Evolutionary conservation across 2,797 vertebrate genomes (phyloP), one percentile per base, ranked within the genome.

Genomic region (Trichosurus vulpecula): DNA sequence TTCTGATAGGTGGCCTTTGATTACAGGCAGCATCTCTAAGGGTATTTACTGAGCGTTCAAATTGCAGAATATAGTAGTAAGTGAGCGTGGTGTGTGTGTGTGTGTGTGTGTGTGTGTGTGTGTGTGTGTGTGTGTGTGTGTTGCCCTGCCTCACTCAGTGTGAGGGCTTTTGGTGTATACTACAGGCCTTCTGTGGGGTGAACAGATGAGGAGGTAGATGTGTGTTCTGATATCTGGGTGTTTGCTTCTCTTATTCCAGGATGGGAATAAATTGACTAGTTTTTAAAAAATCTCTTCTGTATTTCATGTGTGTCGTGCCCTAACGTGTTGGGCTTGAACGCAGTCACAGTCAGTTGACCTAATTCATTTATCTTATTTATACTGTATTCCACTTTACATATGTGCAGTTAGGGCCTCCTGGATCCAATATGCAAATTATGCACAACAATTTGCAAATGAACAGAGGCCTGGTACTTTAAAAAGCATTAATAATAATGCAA

Each of bases 291-390:
- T 93, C 95, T 81, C 94, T 58, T 94, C 96, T 55, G 31, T 54
- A 95, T 94, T 92, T 93, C 74, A 30, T 31, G 96, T 92, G 54
- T 52, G 3, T 74, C 0, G 54, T 74, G 94, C 95, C 93, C 54
- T 4, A 87, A 29, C 93, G 92, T 91, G 94, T 97, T 35, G 14
- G 90, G 95, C 8, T 3, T 51, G 56, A 95, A 93, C 93, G 89
- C 92, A 55, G 94, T 93, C 90, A 94, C 89, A 95, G 41, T 96
- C 97, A 97, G 96, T 96, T 97, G 96, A 97, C 95, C 95, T 97
- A 94, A 97, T 97, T 96, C 97, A 97, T 97, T 98, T 97, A 96
- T 97, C 96, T 97, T 97, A 97, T 97, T 97, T 97, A 97, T 91
- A 96, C 95, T 27, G 55, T 29, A 96, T 96, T 98, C 96, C 95